A percentile compares a stretch with the other conserved stretches of the same genome.
These are phyloP conservation scores for Acipenser oxyrinchus DNA, from an alignment of 2,797 vertebrate species.

Conservation along the genomic window DNA sequence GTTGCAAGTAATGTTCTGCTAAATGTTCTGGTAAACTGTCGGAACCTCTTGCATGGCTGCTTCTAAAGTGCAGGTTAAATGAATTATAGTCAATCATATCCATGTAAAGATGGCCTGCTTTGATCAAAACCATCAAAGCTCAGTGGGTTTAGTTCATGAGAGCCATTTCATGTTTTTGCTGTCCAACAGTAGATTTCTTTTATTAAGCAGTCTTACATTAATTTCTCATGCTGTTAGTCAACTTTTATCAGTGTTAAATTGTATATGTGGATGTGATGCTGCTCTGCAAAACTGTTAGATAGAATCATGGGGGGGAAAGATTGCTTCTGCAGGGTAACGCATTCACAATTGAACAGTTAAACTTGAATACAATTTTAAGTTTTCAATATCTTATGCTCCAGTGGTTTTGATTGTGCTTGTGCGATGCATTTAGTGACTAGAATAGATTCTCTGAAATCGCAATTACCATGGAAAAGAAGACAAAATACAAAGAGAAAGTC, in stretches of 20 bases:
- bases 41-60: no score
- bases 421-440: constrained; percentile 30
- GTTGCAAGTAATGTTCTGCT: no score
- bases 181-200: no score
- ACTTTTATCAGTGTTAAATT: constrained; percentile 53
- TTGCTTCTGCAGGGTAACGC: constrained; percentile 21
- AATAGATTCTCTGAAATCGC: constrained; percentile 37
- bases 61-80: no score
- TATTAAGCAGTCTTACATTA: constrained; percentile 39
- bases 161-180: no score
- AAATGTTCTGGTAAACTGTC: no score
- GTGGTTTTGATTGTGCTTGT: constrained; percentile 28
- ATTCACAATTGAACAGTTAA: constrained; percentile 16
- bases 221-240: constrained; percentile 62
- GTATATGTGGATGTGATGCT: constrained; percentile 34
- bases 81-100: no score
- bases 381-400: constrained; percentile 41
- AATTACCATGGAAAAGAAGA: constrained; percentile 40
- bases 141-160: no score
- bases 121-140: no score
- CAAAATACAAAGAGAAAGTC: constrained; percentile 21
- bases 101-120: no score
- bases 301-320: constrained; percentile 38
- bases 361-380: constrained; percentile 30
- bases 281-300: constrained; percentile 29